phyloP scores from a whole-genome alignment of 1,140 invertebrate genomes.

The Eriosoma lanigerum region DNA sequence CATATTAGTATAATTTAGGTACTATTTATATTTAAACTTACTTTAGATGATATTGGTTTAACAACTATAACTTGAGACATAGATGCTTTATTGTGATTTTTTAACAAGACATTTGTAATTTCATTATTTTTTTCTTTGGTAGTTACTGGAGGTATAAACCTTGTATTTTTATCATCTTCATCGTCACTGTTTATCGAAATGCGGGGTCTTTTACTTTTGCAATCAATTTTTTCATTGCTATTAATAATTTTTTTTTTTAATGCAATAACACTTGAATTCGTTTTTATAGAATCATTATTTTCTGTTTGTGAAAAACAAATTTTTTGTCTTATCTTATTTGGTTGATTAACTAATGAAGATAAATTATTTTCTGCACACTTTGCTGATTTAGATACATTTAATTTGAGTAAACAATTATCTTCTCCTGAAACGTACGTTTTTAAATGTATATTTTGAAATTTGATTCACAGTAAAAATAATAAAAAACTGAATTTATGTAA shows the following conservation, averaged over 20 bases:
- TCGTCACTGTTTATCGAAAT: slow-evolving; percentile 29
- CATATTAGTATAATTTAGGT: not conserved
- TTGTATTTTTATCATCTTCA: not conserved
- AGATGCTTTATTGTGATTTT: not conserved
- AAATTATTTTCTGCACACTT: slow-evolving; percentile 1
- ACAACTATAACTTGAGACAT: slow-evolving; percentile 8
- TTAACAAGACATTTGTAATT: not conserved
- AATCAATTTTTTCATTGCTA: not conserved
- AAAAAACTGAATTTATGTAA: too few relatives aligned
- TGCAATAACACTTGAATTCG: not conserved
- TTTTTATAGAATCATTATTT: not conserved
- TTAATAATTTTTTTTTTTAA: not conserved
- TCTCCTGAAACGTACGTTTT: not conserved
- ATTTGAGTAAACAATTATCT: slow-evolving; percentile 5
- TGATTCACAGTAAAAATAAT: too few relatives aligned
- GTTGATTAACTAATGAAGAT: not conserved
- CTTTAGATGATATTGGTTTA: not conserved
- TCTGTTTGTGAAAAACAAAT: not conserved
- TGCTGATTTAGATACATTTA: not conserved
- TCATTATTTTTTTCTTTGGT: not conserved
- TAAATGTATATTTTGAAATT: too few relatives aligned
- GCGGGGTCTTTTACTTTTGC: slow-evolving; percentile 28
- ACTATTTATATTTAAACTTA: not conserved
- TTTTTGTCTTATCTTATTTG: not conserved
- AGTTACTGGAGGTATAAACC: not conserved